A percentile compares a stretch with the other conserved stretches of the same genome.
These are phyloP conservation scores for Trichopoda pennipes DNA, from an alignment of 2,888 invertebrate genomes.

Conservation along the genomic window DNA sequence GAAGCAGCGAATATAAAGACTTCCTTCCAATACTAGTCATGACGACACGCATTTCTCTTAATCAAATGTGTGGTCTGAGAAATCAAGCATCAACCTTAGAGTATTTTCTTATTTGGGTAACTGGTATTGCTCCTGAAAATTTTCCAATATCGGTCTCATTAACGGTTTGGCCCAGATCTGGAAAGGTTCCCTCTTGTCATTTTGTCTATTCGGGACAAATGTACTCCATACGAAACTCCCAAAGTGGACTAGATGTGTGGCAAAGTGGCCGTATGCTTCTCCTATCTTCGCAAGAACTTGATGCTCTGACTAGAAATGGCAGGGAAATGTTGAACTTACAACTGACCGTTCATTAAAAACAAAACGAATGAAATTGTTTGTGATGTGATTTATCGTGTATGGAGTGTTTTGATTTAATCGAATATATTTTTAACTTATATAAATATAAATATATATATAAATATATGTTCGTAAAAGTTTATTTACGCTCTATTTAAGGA, in stretches of 20 bases:
- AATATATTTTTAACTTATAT: slow-evolving; percentile 9
- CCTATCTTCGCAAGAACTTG: slow-evolving; percentile 71
- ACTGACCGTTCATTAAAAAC: slow-evolving; percentile 70
- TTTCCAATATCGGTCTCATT: slow-evolving; percentile 72
- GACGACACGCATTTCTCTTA: slow-evolving; percentile 72
- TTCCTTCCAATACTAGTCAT: slow-evolving; percentile 76
- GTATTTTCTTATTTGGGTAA: slow-evolving; percentile 76
- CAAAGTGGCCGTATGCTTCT: slow-evolving; percentile 72
- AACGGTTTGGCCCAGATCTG: slow-evolving; percentile 73
- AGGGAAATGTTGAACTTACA: slow-evolving; percentile 74
- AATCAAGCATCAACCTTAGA: slow-evolving; percentile 43
- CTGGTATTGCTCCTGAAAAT: slow-evolving; percentile 73
- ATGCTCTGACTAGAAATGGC: slow-evolving; percentile 72
- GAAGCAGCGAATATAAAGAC: slow-evolving; percentile 72
- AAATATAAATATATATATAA: too few relatives aligned
- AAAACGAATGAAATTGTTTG: too few relatives aligned
- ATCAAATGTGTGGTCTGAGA: slow-evolving; percentile 65
- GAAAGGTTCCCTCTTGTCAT: slow-evolving; percentile 69
- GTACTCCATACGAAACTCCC: slow-evolving; percentile 74
- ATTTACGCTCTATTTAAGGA: too few relatives aligned
- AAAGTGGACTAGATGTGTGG: slow-evolving; percentile 70
- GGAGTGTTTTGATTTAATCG: not conserved
- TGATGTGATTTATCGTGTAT: not conserved
- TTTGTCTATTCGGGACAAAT: slow-evolving; percentile 74
- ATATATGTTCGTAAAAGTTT: too few relatives aligned